Conservation (phyloP, 2,888 invertebrate genomes). For the Protophormia terraenovae region DNA sequence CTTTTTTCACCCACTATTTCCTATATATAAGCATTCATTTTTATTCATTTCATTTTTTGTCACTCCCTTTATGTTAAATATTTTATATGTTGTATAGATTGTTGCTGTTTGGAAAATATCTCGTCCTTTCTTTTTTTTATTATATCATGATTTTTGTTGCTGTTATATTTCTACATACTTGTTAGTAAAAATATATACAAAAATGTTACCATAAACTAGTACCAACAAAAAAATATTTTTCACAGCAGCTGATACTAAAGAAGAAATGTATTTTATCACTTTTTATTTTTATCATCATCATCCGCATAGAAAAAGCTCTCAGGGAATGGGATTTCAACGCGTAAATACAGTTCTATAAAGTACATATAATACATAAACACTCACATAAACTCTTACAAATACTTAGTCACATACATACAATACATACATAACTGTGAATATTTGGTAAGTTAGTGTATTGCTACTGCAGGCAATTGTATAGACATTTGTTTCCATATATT, state of each 20-base stretch:
- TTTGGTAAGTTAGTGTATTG: conserved; percentile 10
- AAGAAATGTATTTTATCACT: conserved; percentile 50
- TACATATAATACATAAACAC: too few species aligned
- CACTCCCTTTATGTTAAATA: conserved; percentile 5
- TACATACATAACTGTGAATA: conserved; percentile 18
- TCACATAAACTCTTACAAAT: neutral
- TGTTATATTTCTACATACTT: neutral
- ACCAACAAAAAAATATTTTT: conserved; percentile 1
- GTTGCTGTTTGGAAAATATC: neutral
- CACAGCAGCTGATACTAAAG: conserved; percentile 54
- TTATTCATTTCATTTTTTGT: neutral
- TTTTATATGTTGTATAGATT: conserved; percentile 29
- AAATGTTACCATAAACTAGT: neutral
- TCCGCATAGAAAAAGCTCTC: neutral
- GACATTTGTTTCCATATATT: too few species aligned
- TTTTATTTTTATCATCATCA: conserved; percentile 35
- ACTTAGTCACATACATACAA: neutral
- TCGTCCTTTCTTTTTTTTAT: neutral
- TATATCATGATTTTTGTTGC: neutral
- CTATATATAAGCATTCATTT: neutral
- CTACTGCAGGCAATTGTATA: neutral
- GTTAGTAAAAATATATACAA: neutral
- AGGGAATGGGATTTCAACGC: conserved; percentile 16
- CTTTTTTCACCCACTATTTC: neutral
- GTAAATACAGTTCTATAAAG: neutral